These are phyloP conservation scores for Zaprionus nigranus DNA, from an alignment of 1,140 invertebrate genomes.

Conservation along the genomic window DNA sequence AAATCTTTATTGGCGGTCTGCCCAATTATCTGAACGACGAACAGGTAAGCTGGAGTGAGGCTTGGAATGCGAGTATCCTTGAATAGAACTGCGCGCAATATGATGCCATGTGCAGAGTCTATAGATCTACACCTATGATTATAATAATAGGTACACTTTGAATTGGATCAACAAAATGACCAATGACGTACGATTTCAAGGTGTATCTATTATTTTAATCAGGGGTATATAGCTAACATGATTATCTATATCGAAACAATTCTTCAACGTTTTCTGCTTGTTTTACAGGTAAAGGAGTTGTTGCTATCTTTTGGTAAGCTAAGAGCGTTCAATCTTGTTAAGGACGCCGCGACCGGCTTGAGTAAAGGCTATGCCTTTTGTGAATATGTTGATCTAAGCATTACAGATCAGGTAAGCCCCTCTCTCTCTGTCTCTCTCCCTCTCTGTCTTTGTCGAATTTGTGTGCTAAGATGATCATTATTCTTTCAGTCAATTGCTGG, in stretches of 20 bases:
- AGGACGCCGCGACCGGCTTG: slow-evolving; percentile 98
- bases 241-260: too few relatives aligned
- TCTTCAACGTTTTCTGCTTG: neutral
- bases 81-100: too few relatives aligned
- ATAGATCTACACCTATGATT: too few relatives aligned
- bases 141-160: too few relatives aligned
- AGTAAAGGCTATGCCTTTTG: slow-evolving; percentile 99
- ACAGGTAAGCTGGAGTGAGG: slow-evolving; percentile 91
- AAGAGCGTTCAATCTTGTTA: slow-evolving; percentile 98
- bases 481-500: slow-evolving; percentile 95
- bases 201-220: too few relatives aligned
- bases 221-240: too few relatives aligned
- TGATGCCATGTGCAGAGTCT: neutral
- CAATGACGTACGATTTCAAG: too few relatives aligned
- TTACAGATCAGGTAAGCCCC: slow-evolving; percentile 96
- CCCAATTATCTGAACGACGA: slow-evolving; percentile 99
- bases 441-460: neutral
- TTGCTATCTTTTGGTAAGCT: slow-evolving; percentile 98
- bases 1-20: slow-evolving; percentile 99
- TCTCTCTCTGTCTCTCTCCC: neutral
- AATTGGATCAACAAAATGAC: too few relatives aligned
- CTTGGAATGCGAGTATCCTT: neutral
- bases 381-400: slow-evolving; percentile 98
- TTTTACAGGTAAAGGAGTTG: slow-evolving; percentile 95
- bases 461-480: slow-evolving; percentile 12